Evolutionary conservation across 2,888 invertebrate genomes (phyloP).

Genomic region (Sphinx pinastri): DNA sequence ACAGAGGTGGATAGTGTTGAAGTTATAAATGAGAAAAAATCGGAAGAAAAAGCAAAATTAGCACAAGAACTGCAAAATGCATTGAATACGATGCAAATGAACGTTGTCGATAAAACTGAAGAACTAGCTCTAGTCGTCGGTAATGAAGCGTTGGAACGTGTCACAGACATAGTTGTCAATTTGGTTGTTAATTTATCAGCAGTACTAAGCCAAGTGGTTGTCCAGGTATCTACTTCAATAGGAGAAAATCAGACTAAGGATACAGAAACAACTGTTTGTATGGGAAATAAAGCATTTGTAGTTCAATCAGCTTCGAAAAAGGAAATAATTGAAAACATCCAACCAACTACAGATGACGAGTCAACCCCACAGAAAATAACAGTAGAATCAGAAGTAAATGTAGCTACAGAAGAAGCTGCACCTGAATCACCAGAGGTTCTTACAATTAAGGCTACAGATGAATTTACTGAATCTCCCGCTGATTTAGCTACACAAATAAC

Average conservation of each 20-base stretch:
- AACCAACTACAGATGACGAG: not conserved
- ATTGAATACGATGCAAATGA: constrained; percentile 28
- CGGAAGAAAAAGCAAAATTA: not conserved
- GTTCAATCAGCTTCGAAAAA: too few species aligned
- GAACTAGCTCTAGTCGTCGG: constrained; percentile 39
- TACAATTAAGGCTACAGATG: not conserved
- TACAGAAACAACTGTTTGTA: too few species aligned
- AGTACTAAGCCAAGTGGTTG: not conserved
- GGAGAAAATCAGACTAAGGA: not conserved
- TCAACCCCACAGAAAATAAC: not conserved
- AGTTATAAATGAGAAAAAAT: not conserved
- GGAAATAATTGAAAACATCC: not conserved
- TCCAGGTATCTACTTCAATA: not conserved
- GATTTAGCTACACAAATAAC: not conserved
- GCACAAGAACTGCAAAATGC: constrained; percentile 6
- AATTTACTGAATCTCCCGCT: not conserved
- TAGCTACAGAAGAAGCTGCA: too few species aligned
- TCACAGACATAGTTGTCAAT: not conserved
- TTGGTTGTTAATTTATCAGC: constrained; percentile 1
- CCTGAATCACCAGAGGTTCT: not conserved
- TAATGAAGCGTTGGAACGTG: constrained; percentile 40
- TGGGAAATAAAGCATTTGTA: too few species aligned
- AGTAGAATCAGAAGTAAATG: not conserved
- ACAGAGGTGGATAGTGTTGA: not conserved
- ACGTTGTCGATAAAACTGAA: constrained; percentile 45